Conservation (phyloP, 2,888 invertebrate species). For the Syritta pipiens region DNA sequence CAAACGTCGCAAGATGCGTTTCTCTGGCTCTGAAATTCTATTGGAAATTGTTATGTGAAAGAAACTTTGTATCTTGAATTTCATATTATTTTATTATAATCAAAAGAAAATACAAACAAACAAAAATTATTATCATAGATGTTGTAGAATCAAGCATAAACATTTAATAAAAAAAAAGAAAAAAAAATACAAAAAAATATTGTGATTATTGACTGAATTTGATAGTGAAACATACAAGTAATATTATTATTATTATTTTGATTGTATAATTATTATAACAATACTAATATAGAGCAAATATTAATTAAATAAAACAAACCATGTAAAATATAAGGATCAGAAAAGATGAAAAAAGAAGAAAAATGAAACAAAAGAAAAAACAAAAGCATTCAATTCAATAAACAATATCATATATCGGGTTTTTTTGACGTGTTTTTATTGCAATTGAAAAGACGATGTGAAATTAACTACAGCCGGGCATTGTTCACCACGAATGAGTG, state of each 20-base stretch:
- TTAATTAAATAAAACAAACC: conserved; percentile 33
- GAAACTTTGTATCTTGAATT: conserved; percentile 27
- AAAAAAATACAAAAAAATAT: conserved; percentile 37
- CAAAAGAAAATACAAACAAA: neutral
- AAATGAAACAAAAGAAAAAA: too few species aligned
- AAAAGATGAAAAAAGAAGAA: too few species aligned
- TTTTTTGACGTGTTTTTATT: too few species aligned
- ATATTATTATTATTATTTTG: conserved; percentile 54
- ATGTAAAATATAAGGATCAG: too few species aligned
- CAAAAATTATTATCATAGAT: conserved; percentile 33
- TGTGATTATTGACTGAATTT: conserved; percentile 70
- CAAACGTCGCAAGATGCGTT: too few species aligned
- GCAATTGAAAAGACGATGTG: too few species aligned
- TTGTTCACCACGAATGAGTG: too few species aligned
- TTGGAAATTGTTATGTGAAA: too few species aligned
- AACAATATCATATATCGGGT: too few species aligned
- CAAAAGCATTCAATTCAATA: too few species aligned
- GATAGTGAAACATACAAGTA: conserved; percentile 59
- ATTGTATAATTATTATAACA: conserved; percentile 58
- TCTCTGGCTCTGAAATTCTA: too few species aligned
- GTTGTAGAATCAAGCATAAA: conserved; percentile 37
- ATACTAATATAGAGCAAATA: conserved; percentile 68
- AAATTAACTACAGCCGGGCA: too few species aligned
- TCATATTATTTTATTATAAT: conserved; percentile 23
- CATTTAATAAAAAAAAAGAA: conserved; percentile 8